A percentile compares a stretch with the other conserved stretches of the same genome.
These are phyloP conservation scores for Porites evermanni DNA, from an alignment of 92 coral and sea anemone species.

Conservation along the genomic window DNA sequence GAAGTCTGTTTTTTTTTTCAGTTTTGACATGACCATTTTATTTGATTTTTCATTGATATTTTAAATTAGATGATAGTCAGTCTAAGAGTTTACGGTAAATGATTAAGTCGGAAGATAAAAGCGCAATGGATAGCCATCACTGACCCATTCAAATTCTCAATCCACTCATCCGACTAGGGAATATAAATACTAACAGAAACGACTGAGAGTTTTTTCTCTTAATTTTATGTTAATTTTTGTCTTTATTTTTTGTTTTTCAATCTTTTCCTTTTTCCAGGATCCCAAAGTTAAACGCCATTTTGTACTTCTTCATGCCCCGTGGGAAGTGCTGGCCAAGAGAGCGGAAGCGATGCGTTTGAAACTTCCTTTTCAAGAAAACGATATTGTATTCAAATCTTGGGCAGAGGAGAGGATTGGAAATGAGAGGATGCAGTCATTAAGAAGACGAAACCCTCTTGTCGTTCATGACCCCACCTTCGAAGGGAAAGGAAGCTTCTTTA, in stretches of 20 bases:
- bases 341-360: conserved; percentile 84
- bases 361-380: conserved; percentile 81
- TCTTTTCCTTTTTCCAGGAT: conserved; percentile 42
- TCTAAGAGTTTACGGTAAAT: too few relatives aligned
- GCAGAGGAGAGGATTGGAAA: conserved; percentile 59
- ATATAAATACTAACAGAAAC: too few relatives aligned
- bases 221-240: too few relatives aligned
- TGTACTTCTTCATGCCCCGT: conserved; percentile 88
- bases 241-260: background rate
- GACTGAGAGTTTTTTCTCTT: too few relatives aligned
- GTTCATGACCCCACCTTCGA: conserved; percentile 62
- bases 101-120: too few relatives aligned
- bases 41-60: too few relatives aligned
- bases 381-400: conserved; percentile 69
- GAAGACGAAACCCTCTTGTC: conserved; percentile 73
- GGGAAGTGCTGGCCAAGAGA: conserved; percentile 66
- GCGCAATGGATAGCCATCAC: too few relatives aligned
- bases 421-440: conserved; percentile 43
- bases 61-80: too few relatives aligned
- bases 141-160: too few relatives aligned
- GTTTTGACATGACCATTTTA: too few relatives aligned
- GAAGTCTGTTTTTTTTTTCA: too few relatives aligned
- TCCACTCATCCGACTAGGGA: too few relatives aligned
- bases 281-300: conserved; percentile 69
- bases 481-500: conserved; percentile 70